phyloP scores from a whole-genome alignment of 2,888 invertebrate genomes.

The Colostygia pectinataria region DNA sequence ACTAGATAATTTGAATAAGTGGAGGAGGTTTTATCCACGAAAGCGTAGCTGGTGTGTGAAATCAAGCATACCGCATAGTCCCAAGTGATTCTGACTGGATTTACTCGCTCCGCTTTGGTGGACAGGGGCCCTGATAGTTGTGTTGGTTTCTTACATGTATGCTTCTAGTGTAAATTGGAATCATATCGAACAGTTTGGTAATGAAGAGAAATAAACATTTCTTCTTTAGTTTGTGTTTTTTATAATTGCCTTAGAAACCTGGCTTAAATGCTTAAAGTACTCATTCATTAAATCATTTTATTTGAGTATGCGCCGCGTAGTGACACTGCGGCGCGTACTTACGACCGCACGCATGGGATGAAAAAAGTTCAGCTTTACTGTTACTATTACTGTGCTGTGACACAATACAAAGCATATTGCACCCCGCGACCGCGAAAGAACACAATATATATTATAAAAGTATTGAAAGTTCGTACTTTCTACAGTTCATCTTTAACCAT shows the following conservation, averaged over 20 bases:
- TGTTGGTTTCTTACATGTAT: conserved; percentile 47
- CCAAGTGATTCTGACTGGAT: background rate
- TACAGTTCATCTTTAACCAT: conserved; percentile 68
- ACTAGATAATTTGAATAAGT: conserved; percentile 20
- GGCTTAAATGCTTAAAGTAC: no score
- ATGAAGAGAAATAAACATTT: conserved; percentile 76
- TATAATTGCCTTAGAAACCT: no score
- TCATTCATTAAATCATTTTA: no score
- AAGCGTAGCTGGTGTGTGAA: background rate
- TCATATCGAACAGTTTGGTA: conserved; percentile 79
- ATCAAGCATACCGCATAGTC: background rate
- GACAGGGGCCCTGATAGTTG: conserved; percentile 31
- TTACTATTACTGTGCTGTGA: no score
- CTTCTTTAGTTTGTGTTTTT: conserved; percentile 45
- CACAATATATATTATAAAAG: no score
- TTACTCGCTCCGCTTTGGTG: conserved; percentile 3
- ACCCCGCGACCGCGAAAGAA: no score
- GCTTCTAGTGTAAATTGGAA: conserved; percentile 66
- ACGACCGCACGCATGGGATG: no score
- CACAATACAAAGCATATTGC: no score
- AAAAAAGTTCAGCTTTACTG: no score
- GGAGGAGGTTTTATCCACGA: conserved; percentile 8
- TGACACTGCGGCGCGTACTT: no score
- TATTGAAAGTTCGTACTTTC: background rate
- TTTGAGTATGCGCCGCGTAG: no score